A percentile compares a stretch with the other conserved stretches of the same genome.
phyloP scores from a whole-genome alignment of 2,888 invertebrate genomes.

The Embidobia sp. region DNA sequence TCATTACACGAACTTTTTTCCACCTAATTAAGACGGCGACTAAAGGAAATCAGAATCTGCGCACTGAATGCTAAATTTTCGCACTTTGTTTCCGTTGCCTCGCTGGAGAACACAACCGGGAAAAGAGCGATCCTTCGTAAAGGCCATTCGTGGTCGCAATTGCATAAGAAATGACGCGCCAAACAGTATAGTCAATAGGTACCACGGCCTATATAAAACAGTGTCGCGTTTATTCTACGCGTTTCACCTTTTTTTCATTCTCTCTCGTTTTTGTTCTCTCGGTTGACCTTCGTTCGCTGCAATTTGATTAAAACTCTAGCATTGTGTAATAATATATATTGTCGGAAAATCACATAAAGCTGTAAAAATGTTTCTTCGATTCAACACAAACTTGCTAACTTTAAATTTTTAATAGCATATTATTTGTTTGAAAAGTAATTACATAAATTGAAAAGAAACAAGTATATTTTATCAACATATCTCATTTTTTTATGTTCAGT shows the following conservation, averaged over 20 bases:
- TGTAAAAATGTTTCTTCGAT: too few species aligned
- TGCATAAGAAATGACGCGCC: constrained; percentile 63
- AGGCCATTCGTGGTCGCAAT: constrained; percentile 58
- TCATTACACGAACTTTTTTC: constrained; percentile 46
- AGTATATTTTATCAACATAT: too few species aligned
- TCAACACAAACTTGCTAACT: too few species aligned
- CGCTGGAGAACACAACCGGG: constrained; percentile 39
- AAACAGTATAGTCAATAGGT: constrained; percentile 31
- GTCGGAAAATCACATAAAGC: too few species aligned
- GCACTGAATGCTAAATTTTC: constrained; percentile 49
- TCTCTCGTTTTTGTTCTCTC: background rate
- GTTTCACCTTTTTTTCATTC: constrained; percentile 47
- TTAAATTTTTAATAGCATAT: too few species aligned
- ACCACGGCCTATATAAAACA: constrained; percentile 42
- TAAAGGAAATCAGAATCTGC: constrained; percentile 39
- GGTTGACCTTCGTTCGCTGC: constrained; percentile 21
- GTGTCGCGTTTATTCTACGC: constrained; percentile 30
- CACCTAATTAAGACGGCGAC: constrained; percentile 35
- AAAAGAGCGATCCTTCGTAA: constrained; percentile 61
- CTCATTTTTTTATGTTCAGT: too few species aligned
- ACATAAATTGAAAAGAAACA: too few species aligned
- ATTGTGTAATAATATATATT: too few species aligned
- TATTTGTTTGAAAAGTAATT: too few species aligned
- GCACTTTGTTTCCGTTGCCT: constrained; percentile 38
- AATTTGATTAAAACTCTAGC: constrained; percentile 22